A percentile compares a stretch with the other conserved stretches of the same genome.
phyloP scores from a whole-genome alignment of 2,113 vertebrate species.

The Isichthys henryi region DNA sequence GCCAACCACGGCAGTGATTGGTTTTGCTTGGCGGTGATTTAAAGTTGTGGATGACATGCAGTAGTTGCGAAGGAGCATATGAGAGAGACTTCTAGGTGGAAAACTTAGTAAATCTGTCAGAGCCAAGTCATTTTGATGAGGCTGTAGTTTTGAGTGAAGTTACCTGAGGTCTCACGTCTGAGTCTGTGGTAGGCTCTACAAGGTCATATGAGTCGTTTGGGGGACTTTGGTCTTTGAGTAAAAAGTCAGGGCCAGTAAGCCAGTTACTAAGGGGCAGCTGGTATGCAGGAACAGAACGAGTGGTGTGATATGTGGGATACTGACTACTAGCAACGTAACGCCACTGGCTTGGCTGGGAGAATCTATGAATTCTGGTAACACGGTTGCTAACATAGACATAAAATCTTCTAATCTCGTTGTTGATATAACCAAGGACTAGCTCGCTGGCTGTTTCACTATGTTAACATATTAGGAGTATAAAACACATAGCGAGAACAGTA shows the following conservation, averaged over 20 bases:
- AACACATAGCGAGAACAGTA: too few relatives aligned
- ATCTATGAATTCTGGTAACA: too few relatives aligned
- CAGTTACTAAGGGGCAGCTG: constrained; percentile 21
- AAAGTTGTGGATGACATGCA: neutral
- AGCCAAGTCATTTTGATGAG: neutral
- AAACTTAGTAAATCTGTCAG: neutral
- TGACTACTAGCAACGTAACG: too few relatives aligned
- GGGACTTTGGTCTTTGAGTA: neutral
- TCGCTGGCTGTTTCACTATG: too few relatives aligned
- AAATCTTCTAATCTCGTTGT: too few relatives aligned
- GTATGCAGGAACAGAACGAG: neutral
- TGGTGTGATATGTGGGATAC: too few relatives aligned
- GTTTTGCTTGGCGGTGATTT: neutral
- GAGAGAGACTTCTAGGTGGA: constrained; percentile 23
- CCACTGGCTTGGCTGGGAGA: too few relatives aligned
- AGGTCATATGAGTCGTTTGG: neutral
- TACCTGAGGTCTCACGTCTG: constrained; percentile 9
- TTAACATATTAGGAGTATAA: too few relatives aligned
- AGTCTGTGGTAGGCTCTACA: constrained; percentile 21
- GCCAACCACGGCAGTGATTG: constrained; percentile 15
- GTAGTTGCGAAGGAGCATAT: neutral
- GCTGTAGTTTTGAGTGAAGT: neutral
- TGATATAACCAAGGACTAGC: too few relatives aligned
- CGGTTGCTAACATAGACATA: too few relatives aligned
- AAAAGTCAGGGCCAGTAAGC: constrained; percentile 23